Conservation (phyloP, 1,140 invertebrate species). For the Chrysomallon squamiferum region DNA sequence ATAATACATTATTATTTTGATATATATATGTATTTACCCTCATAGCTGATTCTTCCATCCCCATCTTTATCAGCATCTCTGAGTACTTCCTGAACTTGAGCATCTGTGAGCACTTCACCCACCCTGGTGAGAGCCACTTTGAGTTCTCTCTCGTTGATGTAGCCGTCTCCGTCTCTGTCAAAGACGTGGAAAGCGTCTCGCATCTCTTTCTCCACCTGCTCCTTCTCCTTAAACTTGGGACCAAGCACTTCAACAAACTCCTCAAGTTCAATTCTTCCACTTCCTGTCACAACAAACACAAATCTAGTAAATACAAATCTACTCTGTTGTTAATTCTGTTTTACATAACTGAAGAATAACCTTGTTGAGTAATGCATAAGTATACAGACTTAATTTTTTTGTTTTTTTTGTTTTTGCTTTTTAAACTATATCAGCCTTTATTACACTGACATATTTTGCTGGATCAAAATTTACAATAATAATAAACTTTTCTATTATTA, state of each 20-base stretch:
- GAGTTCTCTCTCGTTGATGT: slow-evolving; percentile 40
- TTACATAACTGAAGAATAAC: too few relatives aligned
- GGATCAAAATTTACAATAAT: too few relatives aligned
- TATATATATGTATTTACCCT: slow-evolving; percentile 39
- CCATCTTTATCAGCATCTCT: slow-evolving; percentile 88
- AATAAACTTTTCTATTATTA: too few relatives aligned
- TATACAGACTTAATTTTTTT: too few relatives aligned
- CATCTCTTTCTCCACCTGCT: slow-evolving; percentile 72
- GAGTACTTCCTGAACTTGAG: slow-evolving; percentile 92
- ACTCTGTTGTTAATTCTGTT: too few relatives aligned
- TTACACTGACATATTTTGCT: too few relatives aligned
- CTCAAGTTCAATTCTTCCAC: slow-evolving; percentile 34
- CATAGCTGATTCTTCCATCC: slow-evolving; percentile 65
- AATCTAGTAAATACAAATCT: too few relatives aligned
- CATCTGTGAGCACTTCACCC: slow-evolving; percentile 85
- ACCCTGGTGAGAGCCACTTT: slow-evolving; percentile 85
- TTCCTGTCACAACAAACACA: slow-evolving; percentile 60
- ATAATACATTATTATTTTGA: too few relatives aligned
- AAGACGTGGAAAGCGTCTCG: slow-evolving; percentile 97
- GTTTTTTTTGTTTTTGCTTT: too few relatives aligned
- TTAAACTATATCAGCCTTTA: too few relatives aligned
- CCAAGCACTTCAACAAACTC: slow-evolving; percentile 37
- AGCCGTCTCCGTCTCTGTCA: slow-evolving; percentile 97
- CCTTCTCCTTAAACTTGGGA: slow-evolving; percentile 14
- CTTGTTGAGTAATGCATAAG: too few relatives aligned